Base-by-base conservation (phyloP, 37 sponge, comb jelly and placozoan genomes). In the Oscarella lobularis region DNA sequence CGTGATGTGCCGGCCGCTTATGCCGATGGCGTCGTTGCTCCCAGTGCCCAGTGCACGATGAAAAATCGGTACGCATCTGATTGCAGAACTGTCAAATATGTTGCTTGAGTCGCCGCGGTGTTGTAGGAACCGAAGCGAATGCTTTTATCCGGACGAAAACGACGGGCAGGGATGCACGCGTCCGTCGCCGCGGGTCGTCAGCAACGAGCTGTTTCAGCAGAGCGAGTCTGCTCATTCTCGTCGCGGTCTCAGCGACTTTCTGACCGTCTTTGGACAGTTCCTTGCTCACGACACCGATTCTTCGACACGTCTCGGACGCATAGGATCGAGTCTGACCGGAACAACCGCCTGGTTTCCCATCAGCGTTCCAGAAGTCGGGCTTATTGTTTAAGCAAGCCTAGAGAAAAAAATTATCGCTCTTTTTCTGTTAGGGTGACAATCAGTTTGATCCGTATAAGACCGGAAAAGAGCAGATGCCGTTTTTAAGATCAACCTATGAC, bases 241-340 rank as follows among this genome's bases (percentile, higher is more conserved):
- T 48, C 71, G 6, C 33, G 6, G 6, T 14, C 71, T 68, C 4
- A 68, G 31, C 33, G 71, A 68, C 31, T 4, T 68, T 32, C 31
- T 29, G 5, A 68, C 71, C 5, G 35, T 34, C 5, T 68, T 5
- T 5, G 71, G 71, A 32, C 71, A 68, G 71, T 68, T 68, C 71
- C 29, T 68, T 31, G 71, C 71, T 68, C 71, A 68, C 71, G 71
- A 68, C 71, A 68, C 71, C 29, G 71, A 68, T 20, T 68, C 31
- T 34, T 68, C 71, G 5, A 68, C 33, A 32, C 71, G 33, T n/a
- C 71, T 68, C 4, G 33, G 33, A 68, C 6, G 71, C 5, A 32
- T 68, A 5, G 71, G 31, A 20, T n/a, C 29, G n/a, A 5, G 31
- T 4, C n/a, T 68, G 5, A 34, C n/a, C 71, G 4, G 71, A 68